Base-by-base conservation (phyloP, 2,888 invertebrate species). In the Sinotaia quadrata region DNA sequence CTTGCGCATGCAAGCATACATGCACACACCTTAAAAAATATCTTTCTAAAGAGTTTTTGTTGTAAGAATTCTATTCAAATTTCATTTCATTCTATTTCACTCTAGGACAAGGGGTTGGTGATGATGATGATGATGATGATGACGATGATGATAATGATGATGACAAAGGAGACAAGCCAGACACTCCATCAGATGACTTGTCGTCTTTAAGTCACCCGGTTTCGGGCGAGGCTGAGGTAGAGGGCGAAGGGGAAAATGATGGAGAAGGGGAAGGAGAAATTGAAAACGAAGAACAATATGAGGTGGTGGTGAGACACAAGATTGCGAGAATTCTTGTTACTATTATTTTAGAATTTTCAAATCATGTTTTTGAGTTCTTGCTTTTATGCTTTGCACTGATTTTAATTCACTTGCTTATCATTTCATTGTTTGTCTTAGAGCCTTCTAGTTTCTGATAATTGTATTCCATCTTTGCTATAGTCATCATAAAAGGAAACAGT, bases 91-190 rank as follows among this genome's bases (percentile, higher is more conserved):
- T 51, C 8, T 24, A 7, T 58, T 58, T n/a, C 10, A 18, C 24
- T 65, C 15, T 75, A 54, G 65, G 75, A 12, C 73, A 91, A 29
- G 90, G 91, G 29, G 75, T 71, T 44, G 83, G 77, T 10, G 92
- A 91, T 77, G 91, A 90, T 82, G 91, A 82, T 68, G 73, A 73
- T 54, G 83, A 76, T 12, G 92, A 91, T 78, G 91, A 90, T 81
- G 91, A 82, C 66, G 84, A 81, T 49, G 85, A 84, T 56, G 86
- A 84, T 33, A 82, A 84, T 36, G 82, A 82, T 21, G 84, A 83
- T 68, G 76, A 76, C 44, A 81, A 81, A 68, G 75, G 72, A 33
- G 78, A 76, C 61, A 79, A 78, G 51, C 74, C 78, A 37, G 80
- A 75, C 37, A 73, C 72, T 15, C 75, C 68, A 44, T 75, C 68